phyloP scores from a whole-genome alignment of 2,113 vertebrate genomes.

The Accipiter cooperii region DNA sequence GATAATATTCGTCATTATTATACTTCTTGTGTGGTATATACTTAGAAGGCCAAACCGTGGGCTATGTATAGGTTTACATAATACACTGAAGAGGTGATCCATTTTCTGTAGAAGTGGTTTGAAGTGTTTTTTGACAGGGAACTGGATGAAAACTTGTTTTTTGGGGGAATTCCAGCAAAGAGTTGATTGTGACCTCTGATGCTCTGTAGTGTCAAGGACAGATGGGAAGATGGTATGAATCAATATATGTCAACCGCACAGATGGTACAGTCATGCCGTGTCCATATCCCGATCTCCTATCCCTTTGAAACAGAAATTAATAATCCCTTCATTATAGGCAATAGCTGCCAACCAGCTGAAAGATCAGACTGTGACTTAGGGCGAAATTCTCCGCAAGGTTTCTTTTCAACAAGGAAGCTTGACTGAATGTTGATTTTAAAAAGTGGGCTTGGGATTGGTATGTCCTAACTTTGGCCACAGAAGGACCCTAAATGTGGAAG shows the following conservation, averaged over 20 bases:
- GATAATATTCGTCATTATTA: not conserved
- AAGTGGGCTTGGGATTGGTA: not conserved
- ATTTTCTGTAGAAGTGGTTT: conserved; percentile 43
- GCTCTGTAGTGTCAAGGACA: conserved; percentile 75
- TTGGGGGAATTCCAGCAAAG: conserved; percentile 67
- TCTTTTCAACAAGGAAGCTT: not conserved
- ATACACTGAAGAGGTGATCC: not conserved
- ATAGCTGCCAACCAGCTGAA: conserved; percentile 72
- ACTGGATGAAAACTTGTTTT: conserved; percentile 54
- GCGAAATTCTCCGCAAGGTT: conserved; percentile 23
- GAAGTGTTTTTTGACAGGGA: conserved; percentile 10
- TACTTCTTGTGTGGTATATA: not conserved
- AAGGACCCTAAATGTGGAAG: not conserved
- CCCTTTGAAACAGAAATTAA: conserved; percentile 77
- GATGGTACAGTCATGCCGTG: conserved; percentile 77
- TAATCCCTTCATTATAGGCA: conserved; percentile 74
- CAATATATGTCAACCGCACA: conserved; percentile 77
- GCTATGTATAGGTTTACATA: not conserved
- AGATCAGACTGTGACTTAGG: conserved; percentile 40
- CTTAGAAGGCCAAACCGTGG: not conserved
- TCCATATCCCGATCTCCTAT: conserved; percentile 72
- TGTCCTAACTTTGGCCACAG: not conserved
- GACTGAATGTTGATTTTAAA: not conserved
- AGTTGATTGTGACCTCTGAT: conserved; percentile 71
- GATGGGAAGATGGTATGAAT: conserved; percentile 79